Evolutionary conservation across 2,888 invertebrate species (phyloP).

Genomic region (Mesochorus sp.): DNA sequence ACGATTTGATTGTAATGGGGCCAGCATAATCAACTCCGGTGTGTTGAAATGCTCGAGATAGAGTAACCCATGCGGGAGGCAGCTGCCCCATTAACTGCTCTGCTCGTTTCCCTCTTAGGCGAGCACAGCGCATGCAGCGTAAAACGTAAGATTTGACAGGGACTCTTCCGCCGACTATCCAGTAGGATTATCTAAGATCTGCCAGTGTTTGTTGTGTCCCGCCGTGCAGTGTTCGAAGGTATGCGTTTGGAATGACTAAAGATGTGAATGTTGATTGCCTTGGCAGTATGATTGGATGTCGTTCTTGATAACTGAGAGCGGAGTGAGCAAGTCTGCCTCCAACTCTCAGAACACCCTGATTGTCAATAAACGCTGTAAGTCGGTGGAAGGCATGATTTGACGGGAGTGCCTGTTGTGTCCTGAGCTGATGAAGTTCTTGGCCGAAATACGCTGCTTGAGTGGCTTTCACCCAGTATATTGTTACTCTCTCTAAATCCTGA

Average conservation of each 20-base stretch:
- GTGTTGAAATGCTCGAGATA: constrained; percentile 35
- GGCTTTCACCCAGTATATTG: constrained; percentile 14
- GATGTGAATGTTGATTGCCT: constrained; percentile 15
- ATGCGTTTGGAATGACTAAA: constrained; percentile 43
- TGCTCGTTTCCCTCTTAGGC: constrained; percentile 16
- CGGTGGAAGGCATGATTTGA: neutral
- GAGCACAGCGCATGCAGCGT: constrained; percentile 43
- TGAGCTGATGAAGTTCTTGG: constrained; percentile 18
- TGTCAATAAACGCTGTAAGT: constrained; percentile 44
- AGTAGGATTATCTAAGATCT: constrained; percentile 40
- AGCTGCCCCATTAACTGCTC: constrained; percentile 70
- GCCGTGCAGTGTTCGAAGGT: constrained; percentile 45
- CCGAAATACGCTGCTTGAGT: constrained; percentile 33
- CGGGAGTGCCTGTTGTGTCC: neutral
- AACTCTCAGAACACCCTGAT: constrained; percentile 44
- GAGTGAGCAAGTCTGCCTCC: constrained; percentile 38
- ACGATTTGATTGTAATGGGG: constrained; percentile 36
- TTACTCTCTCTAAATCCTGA: neutral
- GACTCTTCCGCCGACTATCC: constrained; percentile 46
- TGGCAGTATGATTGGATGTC: constrained; percentile 53
- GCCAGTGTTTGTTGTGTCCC: constrained; percentile 56
- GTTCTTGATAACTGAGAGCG: constrained; percentile 8
- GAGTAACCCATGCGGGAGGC: constrained; percentile 55
- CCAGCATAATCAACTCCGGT: constrained; percentile 62
- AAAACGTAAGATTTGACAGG: constrained; percentile 43